Evolutionary conservation across 2,113 vertebrate genomes (phyloP).

Genomic region (Neolamprologus fasciatus): DNA sequence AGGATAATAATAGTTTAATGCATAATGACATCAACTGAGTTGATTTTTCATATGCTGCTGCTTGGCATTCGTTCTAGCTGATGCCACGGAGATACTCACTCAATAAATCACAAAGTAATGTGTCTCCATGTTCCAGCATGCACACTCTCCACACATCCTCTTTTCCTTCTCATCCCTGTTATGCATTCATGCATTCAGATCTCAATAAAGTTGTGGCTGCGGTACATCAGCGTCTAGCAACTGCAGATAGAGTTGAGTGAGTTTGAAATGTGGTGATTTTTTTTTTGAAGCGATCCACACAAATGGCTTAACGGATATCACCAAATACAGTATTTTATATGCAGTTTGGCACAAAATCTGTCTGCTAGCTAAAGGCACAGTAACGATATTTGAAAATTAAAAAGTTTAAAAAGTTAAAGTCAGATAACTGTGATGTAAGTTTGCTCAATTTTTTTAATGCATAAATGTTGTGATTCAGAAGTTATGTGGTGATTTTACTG

Average conservation of each 20-base stretch:
- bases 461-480: neutral
- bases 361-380: neutral
- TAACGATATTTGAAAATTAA: neutral
- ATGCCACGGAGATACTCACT: neutral
- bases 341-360: neutral
- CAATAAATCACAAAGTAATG: neutral
- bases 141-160: neutral
- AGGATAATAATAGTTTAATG: neutral
- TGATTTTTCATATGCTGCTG: neutral
- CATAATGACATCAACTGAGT: neutral
- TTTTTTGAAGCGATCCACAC: fast-evolving
- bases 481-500: neutral
- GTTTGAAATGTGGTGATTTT: neutral
- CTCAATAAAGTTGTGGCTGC: neutral
- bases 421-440: neutral
- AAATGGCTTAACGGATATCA: neutral
- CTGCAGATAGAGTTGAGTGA: neutral
- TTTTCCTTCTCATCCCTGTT: neutral
- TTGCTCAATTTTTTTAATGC: neutral
- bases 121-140: neutral
- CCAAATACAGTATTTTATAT: neutral
- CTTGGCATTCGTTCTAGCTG: neutral
- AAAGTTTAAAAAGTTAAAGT: neutral
- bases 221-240: neutral
- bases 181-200: neutral